These are phyloP conservation scores for Pandemis corylana DNA, from an alignment of 2,888 invertebrate species.

Conservation along the genomic window DNA sequence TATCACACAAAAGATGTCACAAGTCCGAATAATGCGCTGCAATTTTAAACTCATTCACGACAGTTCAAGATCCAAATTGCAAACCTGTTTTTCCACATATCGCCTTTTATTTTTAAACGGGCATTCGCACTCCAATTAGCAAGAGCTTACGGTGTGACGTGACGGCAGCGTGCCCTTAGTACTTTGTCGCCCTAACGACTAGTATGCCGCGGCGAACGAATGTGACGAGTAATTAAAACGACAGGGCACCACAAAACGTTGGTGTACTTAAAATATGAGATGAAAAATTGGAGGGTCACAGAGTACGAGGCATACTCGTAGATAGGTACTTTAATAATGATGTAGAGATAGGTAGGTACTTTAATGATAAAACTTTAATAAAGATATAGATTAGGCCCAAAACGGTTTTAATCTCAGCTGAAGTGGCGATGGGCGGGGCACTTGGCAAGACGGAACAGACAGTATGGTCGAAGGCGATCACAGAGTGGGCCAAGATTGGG, in stretches of 20 bases:
- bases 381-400: too few relatives aligned
- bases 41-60: neutral
- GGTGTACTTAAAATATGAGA: neutral
- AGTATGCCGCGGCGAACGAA: slow-evolving; percentile 12
- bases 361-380: too few relatives aligned
- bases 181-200: slow-evolving; percentile 27
- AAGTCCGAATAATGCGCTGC: neutral
- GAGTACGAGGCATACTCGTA: too few relatives aligned
- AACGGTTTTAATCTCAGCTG: too few relatives aligned
- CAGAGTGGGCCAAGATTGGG: too few relatives aligned
- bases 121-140: slow-evolving; percentile 28
- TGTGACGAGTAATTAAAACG: slow-evolving; percentile 25
- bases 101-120: neutral
- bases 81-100: neutral
- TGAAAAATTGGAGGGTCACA: neutral
- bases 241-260: slow-evolving; percentile 8
- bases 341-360: too few relatives aligned
- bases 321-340: too few relatives aligned
- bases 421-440: too few relatives aligned
- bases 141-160: slow-evolving; percentile 24
- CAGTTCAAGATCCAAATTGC: neutral
- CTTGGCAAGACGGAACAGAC: too few relatives aligned
- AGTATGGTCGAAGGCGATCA: too few relatives aligned
- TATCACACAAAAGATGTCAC: neutral
- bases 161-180: slow-evolving; percentile 10